Evolutionary conservation across 2,888 invertebrate genomes (phyloP).

Genomic region (Heliconius erato): DNA sequence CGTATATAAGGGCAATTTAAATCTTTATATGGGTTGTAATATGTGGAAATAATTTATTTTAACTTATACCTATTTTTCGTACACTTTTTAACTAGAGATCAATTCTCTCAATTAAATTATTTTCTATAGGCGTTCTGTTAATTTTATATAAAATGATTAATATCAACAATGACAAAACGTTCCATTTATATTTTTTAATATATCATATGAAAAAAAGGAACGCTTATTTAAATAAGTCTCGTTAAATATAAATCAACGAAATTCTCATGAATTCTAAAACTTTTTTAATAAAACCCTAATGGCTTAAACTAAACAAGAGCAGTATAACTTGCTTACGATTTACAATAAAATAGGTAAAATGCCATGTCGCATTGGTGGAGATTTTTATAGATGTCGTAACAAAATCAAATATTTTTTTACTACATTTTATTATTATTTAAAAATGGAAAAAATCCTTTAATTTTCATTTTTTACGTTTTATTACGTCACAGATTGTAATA

Average conservation of each 20-base stretch:
- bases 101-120: background rate
- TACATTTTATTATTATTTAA: background rate
- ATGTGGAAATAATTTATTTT: background rate
- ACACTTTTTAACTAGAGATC: background rate
- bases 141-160: background rate
- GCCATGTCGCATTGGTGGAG: background rate
- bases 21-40: background rate
- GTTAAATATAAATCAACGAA: slow-evolving; percentile 12
- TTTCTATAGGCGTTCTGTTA: background rate
- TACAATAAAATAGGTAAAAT: background rate
- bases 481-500: background rate
- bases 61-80: background rate
- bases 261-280: slow-evolving; percentile 1
- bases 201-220: background rate
- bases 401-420: background rate
- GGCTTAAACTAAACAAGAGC: slow-evolving; percentile 6
- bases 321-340: slow-evolving; percentile 17
- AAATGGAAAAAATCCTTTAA: background rate
- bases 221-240: background rate
- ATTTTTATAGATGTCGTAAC: background rate
- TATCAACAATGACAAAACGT: background rate
- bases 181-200: background rate
- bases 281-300: slow-evolving; percentile 37
- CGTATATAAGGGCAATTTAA: background rate
- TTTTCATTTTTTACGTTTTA: background rate